These are phyloP conservation scores for Cephus cinctus DNA, from an alignment of 1,140 invertebrate species.

Conservation along the genomic window DNA sequence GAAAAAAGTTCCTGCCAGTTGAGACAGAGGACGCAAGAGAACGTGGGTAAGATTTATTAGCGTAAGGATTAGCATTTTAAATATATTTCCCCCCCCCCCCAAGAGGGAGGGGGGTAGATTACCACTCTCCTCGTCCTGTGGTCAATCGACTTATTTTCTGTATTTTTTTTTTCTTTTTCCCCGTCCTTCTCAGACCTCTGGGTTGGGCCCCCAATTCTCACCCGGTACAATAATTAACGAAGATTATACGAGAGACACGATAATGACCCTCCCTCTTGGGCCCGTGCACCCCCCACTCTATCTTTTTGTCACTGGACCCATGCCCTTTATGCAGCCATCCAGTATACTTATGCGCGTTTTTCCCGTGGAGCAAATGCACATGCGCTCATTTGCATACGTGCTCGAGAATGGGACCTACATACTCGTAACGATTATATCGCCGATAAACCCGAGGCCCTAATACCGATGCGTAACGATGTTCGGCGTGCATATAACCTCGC, in stretches of 20 bases:
- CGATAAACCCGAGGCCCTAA: slow-evolving; percentile 6
- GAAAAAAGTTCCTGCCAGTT: too few species aligned
- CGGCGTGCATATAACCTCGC: not conserved
- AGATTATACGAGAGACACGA: slow-evolving; percentile 21
- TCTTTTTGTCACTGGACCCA: slow-evolving; percentile 10
- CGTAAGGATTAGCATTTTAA: slow-evolving; percentile 48
- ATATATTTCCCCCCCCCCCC: slow-evolving; percentile 33
- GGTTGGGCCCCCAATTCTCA: slow-evolving; percentile 6
- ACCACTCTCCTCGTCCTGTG: slow-evolving; percentile 27
- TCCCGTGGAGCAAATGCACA: too few species aligned
- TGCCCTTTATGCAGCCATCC: slow-evolving; percentile 5
- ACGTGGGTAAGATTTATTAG: slow-evolving; percentile 42
- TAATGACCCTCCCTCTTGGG: slow-evolving; percentile 17
- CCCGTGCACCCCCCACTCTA: too few species aligned
- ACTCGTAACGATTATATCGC: slow-evolving; percentile 8
- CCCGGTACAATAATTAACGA: slow-evolving; percentile 28
- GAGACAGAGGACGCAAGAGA: slow-evolving; percentile 8
- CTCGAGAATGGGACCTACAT: too few species aligned
- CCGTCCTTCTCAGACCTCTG: not conserved
- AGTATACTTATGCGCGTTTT: too few species aligned
- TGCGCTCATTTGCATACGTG: slow-evolving; percentile 12
- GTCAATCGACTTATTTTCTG: slow-evolving; percentile 14
- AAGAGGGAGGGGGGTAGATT: slow-evolving; percentile 31
- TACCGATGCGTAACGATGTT: not conserved
- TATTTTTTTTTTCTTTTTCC: slow-evolving; percentile 7